Conservation (phyloP, 1,140 invertebrate species). For the Portunus trituberculatus region DNA sequence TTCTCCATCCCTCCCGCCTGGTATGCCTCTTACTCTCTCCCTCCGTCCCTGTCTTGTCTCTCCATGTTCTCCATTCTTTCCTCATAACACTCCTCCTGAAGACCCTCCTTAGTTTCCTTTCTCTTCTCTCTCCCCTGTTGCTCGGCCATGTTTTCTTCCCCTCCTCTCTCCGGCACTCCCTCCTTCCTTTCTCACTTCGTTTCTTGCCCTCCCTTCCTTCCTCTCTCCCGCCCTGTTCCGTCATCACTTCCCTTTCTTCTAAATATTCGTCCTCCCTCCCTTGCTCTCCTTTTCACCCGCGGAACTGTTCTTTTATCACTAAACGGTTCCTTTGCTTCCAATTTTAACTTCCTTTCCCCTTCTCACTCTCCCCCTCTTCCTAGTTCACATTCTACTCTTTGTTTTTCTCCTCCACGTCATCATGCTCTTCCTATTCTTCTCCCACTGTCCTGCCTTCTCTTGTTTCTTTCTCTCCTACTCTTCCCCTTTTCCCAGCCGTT, state of each 20-base stretch:
- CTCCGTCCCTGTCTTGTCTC: background rate
- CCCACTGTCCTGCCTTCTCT: background rate
- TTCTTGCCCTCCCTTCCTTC: background rate
- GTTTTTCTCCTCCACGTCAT: background rate
- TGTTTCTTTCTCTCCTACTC: background rate
- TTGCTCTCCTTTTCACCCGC: background rate
- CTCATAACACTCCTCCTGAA: background rate
- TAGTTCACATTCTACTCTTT: too few relatives aligned
- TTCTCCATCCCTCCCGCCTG: background rate
- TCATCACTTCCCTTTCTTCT: background rate
- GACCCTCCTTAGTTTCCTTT: background rate
- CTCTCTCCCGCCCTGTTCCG: background rate
- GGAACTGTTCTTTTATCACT: too few relatives aligned
- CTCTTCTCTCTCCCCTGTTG: background rate
- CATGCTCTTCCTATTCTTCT: background rate
- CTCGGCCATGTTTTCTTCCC: background rate
- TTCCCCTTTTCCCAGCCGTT: background rate
- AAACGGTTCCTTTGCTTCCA: background rate
- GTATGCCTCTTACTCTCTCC: background rate
- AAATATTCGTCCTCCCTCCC: background rate
- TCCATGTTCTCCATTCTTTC: background rate
- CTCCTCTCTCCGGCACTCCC: slow-evolving; percentile 11
- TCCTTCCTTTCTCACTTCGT: too few relatives aligned
- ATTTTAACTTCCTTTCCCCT: background rate
- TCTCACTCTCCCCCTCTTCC: background rate